Percentiles rank a stretch among this genome's conserved stretches.
Evolutionary conservation across 2,888 invertebrate genomes (phyloP).

Genomic region (Eristalinus sepulchralis): DNA sequence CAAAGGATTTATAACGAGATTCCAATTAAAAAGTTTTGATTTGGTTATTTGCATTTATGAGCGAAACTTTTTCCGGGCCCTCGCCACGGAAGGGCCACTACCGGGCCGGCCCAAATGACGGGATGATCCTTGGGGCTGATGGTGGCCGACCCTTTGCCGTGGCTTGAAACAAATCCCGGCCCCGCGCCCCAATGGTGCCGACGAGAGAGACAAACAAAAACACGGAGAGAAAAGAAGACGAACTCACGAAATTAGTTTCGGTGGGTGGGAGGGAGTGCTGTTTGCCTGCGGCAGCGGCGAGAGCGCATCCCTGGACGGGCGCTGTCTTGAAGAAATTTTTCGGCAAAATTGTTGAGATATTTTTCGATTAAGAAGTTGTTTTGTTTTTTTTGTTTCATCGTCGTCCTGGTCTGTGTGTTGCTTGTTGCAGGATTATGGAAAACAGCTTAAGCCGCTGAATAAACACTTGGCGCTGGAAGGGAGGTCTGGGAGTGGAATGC

Average conservation of each 20-base stretch:
- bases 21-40: slow-evolving; percentile 72
- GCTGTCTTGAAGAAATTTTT: slow-evolving; percentile 30
- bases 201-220: neutral
- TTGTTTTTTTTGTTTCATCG: neutral
- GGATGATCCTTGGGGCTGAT: slow-evolving; percentile 51
- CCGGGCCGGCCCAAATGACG: slow-evolving; percentile 19
- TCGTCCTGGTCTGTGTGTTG: slow-evolving; percentile 13
- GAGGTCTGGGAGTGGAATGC: slow-evolving; percentile 40
- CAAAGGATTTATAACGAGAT: slow-evolving; percentile 68
- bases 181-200: neutral
- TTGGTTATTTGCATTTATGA: slow-evolving; percentile 72
- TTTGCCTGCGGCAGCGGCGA: slow-evolving; percentile 20
- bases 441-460: slow-evolving; percentile 67
- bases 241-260: slow-evolving; percentile 63
- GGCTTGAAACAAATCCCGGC: slow-evolving; percentile 20
- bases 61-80: slow-evolving; percentile 57
- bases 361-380: slow-evolving; percentile 66
- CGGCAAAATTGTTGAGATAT: slow-evolving; percentile 54
- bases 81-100: neutral
- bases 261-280: neutral
- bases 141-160: slow-evolving; percentile 36
- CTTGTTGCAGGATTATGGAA: slow-evolving; percentile 63
- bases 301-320: slow-evolving; percentile 1
- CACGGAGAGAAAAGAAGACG: slow-evolving; percentile 7
- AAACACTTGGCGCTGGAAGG: slow-evolving; percentile 38